Evolutionary conservation across 2,797 vertebrate species (phyloP), one percentile per base, ranked within the genome.

Genomic region (Diplodus sargus): DNA sequence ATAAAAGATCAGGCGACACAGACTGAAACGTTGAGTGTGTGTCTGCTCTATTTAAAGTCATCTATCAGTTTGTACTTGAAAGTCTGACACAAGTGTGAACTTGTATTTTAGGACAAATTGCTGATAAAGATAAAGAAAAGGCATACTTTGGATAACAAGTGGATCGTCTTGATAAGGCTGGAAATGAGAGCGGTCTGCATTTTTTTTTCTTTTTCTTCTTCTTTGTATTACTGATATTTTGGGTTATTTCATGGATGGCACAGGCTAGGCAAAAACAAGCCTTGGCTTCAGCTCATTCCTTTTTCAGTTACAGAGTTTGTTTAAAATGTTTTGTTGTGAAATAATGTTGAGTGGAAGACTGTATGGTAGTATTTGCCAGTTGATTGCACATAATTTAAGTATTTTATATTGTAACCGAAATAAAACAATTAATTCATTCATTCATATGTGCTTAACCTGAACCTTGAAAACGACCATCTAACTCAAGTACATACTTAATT

Each of bases 61-160:
- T 69, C 25, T 20, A 17, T 11, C 11, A 2, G 28, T 69, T 54
- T 62, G 47, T 18, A 75, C 30, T 72, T 73, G 20, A 78, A 68
- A 69, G 71, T 51, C 3, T 66, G 62, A 65, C 52, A 60, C 25
- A 45, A 20, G 60, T 74, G 74, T 81, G 51, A 81, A 71, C 56
- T 78, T n/a, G 54, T 57, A 60, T 74, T 71, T 69, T 4, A 4
- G 74, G 51, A 54, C 67, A 72, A 59, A 71, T 7, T 59, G 22
- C 18, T 86, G 74, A 78, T 74, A 53, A 54, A 78, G 42, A 22
- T 45, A 22, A 57, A 58, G 23, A 71, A 4, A 16, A 72, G 34
- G 23, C 17, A 25, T 65, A 42, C 69, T 43, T 25, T 48, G 18
- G n/a, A 59, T 56, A 59, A 65, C 70, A 59, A 34, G 62, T 23